Base-by-base conservation (phyloP, 2,113 vertebrate species). In the Percopsis transmontana region DNA sequence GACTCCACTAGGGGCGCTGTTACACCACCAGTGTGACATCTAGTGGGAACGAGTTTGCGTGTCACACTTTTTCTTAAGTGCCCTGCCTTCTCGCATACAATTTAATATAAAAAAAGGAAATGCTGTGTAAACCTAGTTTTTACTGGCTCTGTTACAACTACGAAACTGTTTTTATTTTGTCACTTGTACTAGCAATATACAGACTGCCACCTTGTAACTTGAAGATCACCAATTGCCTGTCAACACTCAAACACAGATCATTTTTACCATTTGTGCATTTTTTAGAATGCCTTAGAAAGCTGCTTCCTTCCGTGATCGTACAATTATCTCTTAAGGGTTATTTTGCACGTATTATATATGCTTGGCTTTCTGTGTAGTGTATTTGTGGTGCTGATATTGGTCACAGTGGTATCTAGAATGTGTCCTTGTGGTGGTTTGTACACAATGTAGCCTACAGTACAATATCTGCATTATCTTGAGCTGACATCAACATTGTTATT, bases 331-430 rank as follows among this genome's bases (percentile, higher is more conserved):
- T 33, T 33, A 6, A 61, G 78, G 72, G 76, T 79, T 82, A 75
- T 80, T 72, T 19, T 70, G 72, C 76, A 83, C 82, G 75, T 74
- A 67, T 71, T 54, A 62, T 81, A 61, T 74, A 60, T 63, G 76
- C 66, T 51, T 73, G 65, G 74, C 19, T 47, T 19, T 45, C 40
- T 66, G 9, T 18, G 5, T n/a, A n/a, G 14, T 56, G 23, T 57
- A 21, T 11, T 16, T 42, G 23, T 11, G 11, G 42, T 57, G 51
- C 45, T 55, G 16, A 24, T 44, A 12, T 44, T 54, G 48, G 47
- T 52, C 40, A 40, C 50, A 21, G 19, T 16, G 50, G 11, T 14
- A 45, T 44, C n/a, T 27, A 66, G 42, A 21, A 41, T 45, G n/a
- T 54, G n/a, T 52, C 50, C 33, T 48, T 73, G 80, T 52, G 68